phyloP scores from a whole-genome alignment of 2,797 vertebrate genomes.

The Echiichthys vipera region DNA sequence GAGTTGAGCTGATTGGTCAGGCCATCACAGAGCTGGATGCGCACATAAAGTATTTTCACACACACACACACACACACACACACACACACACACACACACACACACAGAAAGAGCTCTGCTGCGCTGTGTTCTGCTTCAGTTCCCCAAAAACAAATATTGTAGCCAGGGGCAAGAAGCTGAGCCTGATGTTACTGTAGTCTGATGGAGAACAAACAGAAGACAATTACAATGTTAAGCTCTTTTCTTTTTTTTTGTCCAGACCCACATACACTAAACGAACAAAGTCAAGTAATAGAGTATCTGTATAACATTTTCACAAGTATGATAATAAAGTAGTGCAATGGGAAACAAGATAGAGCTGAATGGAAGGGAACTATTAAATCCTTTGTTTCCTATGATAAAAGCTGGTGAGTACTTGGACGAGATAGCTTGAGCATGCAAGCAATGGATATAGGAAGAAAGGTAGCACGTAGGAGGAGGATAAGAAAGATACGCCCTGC shows the following conservation, averaged over 20 bases:
- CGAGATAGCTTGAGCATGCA: neutral
- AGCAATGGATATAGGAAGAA: conserved; percentile 1
- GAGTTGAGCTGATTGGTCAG: conserved; percentile 63
- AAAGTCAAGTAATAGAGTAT: neutral
- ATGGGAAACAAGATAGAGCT: neutral
- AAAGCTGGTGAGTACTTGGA: neutral
- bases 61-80: neutral
- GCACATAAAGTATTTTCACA: conserved; percentile 1
- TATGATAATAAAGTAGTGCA: neutral
- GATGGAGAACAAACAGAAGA: conserved; percentile 57
- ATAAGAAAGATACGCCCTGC: conserved; percentile 25
- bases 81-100: conserved; percentile 13
- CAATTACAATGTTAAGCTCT: conserved; percentile 26
- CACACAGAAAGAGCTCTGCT: neutral
- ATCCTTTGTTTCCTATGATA: neutral
- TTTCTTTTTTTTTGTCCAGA: neutral
- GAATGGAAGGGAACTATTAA: neutral
- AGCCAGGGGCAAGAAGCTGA: conserved; percentile 63
- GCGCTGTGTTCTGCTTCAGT: conserved; percentile 64
- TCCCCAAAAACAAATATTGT: conserved; percentile 55
- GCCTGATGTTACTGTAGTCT: conserved; percentile 56
- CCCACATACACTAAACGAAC: neutral
- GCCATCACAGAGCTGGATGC: conserved; percentile 29
- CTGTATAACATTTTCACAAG: neutral
- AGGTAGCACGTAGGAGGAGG: neutral